These are phyloP conservation scores for Opisthocomus hoazin DNA, from an alignment of 2,113 vertebrate genomes.

Conservation along the genomic window DNA sequence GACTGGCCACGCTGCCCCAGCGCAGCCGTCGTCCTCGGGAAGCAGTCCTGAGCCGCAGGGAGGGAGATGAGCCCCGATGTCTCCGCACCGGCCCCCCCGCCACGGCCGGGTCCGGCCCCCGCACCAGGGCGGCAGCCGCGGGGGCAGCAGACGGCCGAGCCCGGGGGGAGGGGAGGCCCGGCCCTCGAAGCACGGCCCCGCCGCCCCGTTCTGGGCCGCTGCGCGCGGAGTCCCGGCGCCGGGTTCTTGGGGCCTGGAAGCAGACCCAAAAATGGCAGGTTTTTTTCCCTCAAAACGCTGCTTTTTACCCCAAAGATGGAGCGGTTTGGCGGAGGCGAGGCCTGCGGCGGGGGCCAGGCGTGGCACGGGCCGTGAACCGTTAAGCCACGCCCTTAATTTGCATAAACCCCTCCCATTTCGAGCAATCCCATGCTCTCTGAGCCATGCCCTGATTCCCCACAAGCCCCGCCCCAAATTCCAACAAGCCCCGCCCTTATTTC, in stretches of 20 bases:
- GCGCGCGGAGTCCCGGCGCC: too few relatives aligned
- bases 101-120: too few relatives aligned
- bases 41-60: neutral
- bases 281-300: neutral
- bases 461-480: neutral
- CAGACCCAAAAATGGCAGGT: accelerated
- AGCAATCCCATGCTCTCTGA: too few relatives aligned
- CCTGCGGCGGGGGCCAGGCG: neutral
- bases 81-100: accelerated
- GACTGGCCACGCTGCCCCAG: accelerated
- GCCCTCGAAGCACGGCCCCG: accelerated
- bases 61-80: neutral
- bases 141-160: too few relatives aligned
- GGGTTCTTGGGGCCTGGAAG: too few relatives aligned
- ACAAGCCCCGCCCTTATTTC: neutral
- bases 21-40: neutral
- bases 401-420: neutral
- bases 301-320: neutral
- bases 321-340: too few relatives aligned
- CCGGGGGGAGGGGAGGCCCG: accelerated
- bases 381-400: neutral
- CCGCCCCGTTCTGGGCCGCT: neutral
- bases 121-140: too few relatives aligned
- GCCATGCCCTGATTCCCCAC: too few relatives aligned
- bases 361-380: accelerated